Conservation (phyloP, 2,888 invertebrate genomes). For the Lithophane ornitopus region DNA sequence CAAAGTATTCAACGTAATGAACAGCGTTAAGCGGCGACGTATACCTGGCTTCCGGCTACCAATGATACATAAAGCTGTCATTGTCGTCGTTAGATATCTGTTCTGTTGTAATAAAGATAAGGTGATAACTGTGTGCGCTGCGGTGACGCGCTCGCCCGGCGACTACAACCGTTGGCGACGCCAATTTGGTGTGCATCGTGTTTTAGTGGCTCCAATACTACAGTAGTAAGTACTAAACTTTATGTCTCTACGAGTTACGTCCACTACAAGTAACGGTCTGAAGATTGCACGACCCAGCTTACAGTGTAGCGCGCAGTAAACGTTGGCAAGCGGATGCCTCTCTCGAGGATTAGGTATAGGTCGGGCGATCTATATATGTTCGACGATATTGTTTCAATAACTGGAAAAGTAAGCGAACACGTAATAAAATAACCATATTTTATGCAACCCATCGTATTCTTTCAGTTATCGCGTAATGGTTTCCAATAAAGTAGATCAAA, state of each 20-base stretch:
- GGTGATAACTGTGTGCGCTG: slow-evolving; percentile 7
- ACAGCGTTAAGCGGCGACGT: not conserved
- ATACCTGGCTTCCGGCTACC: not conserved
- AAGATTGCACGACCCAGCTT: not conserved
- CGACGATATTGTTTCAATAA: slow-evolving; percentile 12
- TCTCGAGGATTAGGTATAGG: not conserved
- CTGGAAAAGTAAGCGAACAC: slow-evolving; percentile 1
- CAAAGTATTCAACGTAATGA: not conserved
- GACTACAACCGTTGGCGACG: not conserved
- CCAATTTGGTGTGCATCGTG: not conserved
- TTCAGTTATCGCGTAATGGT: not conserved
- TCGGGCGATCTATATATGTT: not conserved
- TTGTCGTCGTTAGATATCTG: slow-evolving; percentile 7
- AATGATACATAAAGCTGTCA: not conserved
- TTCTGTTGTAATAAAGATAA: slow-evolving; percentile 17
- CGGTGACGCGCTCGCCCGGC: too few species aligned
- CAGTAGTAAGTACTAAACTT: not conserved
- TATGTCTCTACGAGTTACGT: slow-evolving; percentile 5
- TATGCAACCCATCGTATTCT: not conserved
- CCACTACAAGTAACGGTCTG: slow-evolving; percentile 5
- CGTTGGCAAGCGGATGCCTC: not conserved
- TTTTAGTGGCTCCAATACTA: slow-evolving; percentile 1
- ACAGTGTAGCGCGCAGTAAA: not conserved
- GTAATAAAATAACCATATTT: too few species aligned
- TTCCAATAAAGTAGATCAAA: not conserved